Base-by-base conservation (phyloP, 1,140 invertebrate species). In the Atta colombica region DNA sequence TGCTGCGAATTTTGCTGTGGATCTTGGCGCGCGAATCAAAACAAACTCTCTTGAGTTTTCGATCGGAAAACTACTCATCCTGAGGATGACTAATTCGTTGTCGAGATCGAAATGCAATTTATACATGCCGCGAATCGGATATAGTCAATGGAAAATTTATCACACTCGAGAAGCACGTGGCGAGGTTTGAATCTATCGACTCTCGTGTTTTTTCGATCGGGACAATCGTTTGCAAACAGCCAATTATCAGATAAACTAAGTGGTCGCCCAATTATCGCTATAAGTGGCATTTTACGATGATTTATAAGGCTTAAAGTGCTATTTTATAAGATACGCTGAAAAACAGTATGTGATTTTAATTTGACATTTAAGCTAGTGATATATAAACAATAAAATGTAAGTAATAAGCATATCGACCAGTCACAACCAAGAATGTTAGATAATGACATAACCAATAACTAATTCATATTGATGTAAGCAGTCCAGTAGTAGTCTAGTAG, bases 21-120 rank as follows among this genome's bases (percentile, higher is more conserved):
- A 10, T 45, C 51, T 49, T 74, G 35, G 80, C 35, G 51, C 78
- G 8, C 31, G 63, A 31, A 66, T 66, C 18, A 10, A 8, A 21
- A 28, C 60, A 35, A 55, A 25, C 7, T 1, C 6, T 10, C 12
- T 14, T 3, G 49, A 18, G 35, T 14, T 28, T 61, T 61, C 18
- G 25, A 84, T 84, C 55, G 80, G 69, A 84, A 84, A 74, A 75
- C 12, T 75, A 75, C 80, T 75, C 80, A 31, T 35, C 55, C 7
- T 69, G 21, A 1, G 35, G 25, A 25, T 84, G 55, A 84, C 69
- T 84, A 84, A 84, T 74, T 10, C 39, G 21, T 3, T 31, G 53
- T 14, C 21, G 63, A n/a, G 35, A 14, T 74, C n/a, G 68, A 71
- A 25, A 55, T 60, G 18, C 21, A 39, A 14, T n/a, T n/a, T 7